Evolutionary conservation across 2,888 invertebrate genomes (phyloP).

Genomic region (Morinoia aosen): DNA sequence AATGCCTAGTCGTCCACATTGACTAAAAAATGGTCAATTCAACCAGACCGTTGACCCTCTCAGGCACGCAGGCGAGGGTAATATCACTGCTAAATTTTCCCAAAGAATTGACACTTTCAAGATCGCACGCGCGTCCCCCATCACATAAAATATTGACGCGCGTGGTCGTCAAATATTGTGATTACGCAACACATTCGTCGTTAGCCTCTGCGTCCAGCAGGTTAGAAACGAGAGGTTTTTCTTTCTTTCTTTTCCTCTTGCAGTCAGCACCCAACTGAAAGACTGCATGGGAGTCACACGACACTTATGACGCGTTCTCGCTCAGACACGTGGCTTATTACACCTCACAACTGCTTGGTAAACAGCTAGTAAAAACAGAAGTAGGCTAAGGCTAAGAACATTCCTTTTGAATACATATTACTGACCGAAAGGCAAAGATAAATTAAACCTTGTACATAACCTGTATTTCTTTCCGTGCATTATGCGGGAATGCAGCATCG

Average conservation of each 20-base stretch:
- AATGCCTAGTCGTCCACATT: too few relatives aligned
- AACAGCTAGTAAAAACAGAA: neutral
- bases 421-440: neutral
- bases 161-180: neutral
- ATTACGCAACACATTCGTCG: neutral
- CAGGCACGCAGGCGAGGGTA: neutral
- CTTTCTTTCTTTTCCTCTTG: too few relatives aligned
- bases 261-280: neutral
- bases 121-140: neutral
- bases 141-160: neutral
- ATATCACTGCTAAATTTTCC: neutral
- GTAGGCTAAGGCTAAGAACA: slow-evolving; percentile 1
- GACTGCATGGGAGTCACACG: neutral
- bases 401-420: neutral
- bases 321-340: neutral
- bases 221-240: neutral
- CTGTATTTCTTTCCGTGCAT: neutral
- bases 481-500: neutral
- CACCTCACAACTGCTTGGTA: neutral
- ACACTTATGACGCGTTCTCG: neutral
- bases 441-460: neutral
- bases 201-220: neutral
- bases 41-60: neutral
- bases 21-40: too few relatives aligned
- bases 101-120: neutral